phyloP scores from a whole-genome alignment of 2,888 invertebrate genomes.

The Formica aserva region DNA sequence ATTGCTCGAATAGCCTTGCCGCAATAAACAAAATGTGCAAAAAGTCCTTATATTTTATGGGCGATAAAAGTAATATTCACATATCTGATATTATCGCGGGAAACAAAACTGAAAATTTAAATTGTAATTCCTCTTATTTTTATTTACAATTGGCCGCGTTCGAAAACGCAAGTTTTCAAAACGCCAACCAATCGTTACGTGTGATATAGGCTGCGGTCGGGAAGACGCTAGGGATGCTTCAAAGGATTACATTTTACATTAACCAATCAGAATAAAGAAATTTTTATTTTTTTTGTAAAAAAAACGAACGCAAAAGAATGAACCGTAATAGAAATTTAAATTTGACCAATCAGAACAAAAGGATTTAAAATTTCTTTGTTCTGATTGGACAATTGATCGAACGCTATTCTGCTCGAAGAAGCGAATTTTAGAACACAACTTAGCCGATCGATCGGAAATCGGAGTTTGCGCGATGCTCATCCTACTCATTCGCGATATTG shows the following conservation, averaged over 20 bases:
- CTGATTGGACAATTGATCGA: not conserved
- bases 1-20: not conserved
- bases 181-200: not conserved
- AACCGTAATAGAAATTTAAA: too few species aligned
- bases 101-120: not conserved
- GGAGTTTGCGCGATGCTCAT: constrained; percentile 21
- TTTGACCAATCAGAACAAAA: not conserved
- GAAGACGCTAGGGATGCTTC: too few species aligned
- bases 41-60: not conserved
- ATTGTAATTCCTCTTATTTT: not conserved
- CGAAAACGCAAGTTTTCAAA: not conserved
- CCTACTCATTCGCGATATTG: not conserved
- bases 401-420: not conserved
- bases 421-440: not conserved
- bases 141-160: not conserved
- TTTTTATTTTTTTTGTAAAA: too few species aligned
- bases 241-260: too few species aligned
- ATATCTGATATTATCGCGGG: not conserved
- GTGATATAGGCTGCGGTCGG: not conserved
- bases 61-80: not conserved
- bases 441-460: not conserved
- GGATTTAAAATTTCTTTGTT: not conserved
- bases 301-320: not conserved
- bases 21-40: not conserved
- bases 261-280: too few species aligned